A percentile compares a stretch with the other conserved stretches of the same genome.
phyloP scores from a whole-genome alignment of 2,113 vertebrate species.

The Rhinoptilus africanus region DNA sequence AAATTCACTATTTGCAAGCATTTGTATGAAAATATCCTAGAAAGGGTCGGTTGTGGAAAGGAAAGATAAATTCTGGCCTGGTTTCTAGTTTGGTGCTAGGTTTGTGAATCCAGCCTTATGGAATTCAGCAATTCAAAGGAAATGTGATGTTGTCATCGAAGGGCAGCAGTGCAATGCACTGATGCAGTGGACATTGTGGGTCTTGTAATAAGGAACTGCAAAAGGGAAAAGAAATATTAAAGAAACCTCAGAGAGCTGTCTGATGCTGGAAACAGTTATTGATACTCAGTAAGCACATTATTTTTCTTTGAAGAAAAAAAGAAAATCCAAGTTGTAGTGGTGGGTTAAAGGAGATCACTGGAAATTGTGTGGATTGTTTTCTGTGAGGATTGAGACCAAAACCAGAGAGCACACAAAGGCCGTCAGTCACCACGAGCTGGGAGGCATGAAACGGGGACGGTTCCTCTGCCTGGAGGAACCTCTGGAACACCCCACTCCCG shows the following conservation, averaged over 20 bases:
- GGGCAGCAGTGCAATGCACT: neutral
- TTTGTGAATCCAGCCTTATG: neutral
- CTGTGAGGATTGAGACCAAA: neutral
- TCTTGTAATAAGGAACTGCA: neutral
- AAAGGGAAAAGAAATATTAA: neutral
- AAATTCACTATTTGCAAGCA: neutral
- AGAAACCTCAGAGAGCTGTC: neutral
- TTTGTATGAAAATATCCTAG: neutral
- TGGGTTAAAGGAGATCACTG: neutral
- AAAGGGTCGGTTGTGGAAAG: neutral
- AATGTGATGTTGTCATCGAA: neutral
- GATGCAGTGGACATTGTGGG: fast-evolving
- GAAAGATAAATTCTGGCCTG: neutral
- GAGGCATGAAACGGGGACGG: neutral
- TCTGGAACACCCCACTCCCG: neutral
- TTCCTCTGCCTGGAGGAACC: neutral
- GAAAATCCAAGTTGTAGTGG: neutral
- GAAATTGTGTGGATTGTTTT: neutral
- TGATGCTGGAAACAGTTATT: neutral
- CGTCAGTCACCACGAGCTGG: too few species aligned
- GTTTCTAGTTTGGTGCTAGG: neutral
- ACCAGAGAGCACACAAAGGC: neutral
- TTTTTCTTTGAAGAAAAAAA: neutral
- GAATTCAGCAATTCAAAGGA: neutral
- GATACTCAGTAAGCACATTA: neutral